Evolutionary conservation across 2,113 vertebrate genomes (phyloP).

Genomic region (Pygoscelis adeliae): DNA sequence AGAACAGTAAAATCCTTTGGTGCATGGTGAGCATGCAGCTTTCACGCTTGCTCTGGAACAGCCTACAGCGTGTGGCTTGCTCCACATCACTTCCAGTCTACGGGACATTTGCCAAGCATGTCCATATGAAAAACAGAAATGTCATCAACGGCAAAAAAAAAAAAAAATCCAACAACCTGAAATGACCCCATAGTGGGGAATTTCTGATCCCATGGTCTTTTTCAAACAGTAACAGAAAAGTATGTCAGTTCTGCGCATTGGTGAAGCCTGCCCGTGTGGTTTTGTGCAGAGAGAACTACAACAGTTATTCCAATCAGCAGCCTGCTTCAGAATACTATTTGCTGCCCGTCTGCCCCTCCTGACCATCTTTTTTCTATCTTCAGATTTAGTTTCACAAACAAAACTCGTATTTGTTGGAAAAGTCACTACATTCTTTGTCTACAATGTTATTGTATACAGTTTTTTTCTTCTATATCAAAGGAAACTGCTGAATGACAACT

Average conservation of each 20-base stretch:
- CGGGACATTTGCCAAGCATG: background rate
- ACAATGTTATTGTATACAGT: background rate
- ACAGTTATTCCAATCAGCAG: background rate
- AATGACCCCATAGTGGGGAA: background rate
- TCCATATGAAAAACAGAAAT: background rate
- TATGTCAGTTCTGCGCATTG: background rate
- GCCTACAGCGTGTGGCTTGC: background rate
- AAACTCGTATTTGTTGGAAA: background rate
- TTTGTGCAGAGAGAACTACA: background rate
- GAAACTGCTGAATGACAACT: background rate
- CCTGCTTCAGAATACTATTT: background rate
- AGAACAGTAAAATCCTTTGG: background rate
- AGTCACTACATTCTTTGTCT: background rate
- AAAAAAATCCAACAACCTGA: background rate
- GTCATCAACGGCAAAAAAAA: background rate
- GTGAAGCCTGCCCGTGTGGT: background rate
- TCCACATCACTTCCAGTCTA: background rate
- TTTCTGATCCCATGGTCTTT: background rate
- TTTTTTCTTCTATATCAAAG: background rate
- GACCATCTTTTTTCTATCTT: background rate
- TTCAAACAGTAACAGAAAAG: background rate
- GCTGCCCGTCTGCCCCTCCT: background rate
- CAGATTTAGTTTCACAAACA: background rate
- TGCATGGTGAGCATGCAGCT: background rate
- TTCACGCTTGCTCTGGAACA: background rate